Conservation (phyloP, 2,888 invertebrate genomes). For the Seira ritae region DNA sequence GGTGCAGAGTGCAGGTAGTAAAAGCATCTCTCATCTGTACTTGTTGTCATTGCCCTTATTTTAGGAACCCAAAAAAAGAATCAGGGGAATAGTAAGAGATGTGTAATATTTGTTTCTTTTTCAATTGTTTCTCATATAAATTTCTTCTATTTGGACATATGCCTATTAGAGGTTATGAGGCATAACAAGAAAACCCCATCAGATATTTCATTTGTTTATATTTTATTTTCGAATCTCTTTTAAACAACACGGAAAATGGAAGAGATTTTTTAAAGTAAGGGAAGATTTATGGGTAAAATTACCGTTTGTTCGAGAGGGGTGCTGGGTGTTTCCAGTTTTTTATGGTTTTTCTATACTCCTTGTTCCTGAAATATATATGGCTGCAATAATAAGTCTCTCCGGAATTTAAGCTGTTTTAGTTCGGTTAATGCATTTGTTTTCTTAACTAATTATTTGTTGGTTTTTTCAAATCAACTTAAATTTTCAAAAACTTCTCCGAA, state of each 20-base stretch:
- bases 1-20: background rate
- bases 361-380: no score
- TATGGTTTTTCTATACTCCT: background rate
- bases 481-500: background rate
- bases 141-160: background rate
- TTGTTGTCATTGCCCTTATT: slow-evolving; percentile 5
- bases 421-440: background rate
- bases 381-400: no score
- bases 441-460: background rate
- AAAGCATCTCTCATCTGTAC: background rate
- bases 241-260: slow-evolving; percentile 18
- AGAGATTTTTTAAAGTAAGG: background rate
- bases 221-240: slow-evolving; percentile 41
- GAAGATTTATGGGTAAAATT: slow-evolving; percentile 60
- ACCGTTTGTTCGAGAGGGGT: slow-evolving; percentile 47
- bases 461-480: background rate
- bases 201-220: slow-evolving; percentile 39
- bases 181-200: background rate
- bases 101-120: background rate
- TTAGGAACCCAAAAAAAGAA: background rate
- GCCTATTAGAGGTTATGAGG: background rate
- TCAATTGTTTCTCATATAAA: background rate
- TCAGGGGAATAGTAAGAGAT: no score
- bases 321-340: slow-evolving; percentile 50
- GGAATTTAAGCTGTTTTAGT: no score